phyloP scores from a whole-genome alignment of 2,888 invertebrate species.

The Dioctria rufipes region DNA sequence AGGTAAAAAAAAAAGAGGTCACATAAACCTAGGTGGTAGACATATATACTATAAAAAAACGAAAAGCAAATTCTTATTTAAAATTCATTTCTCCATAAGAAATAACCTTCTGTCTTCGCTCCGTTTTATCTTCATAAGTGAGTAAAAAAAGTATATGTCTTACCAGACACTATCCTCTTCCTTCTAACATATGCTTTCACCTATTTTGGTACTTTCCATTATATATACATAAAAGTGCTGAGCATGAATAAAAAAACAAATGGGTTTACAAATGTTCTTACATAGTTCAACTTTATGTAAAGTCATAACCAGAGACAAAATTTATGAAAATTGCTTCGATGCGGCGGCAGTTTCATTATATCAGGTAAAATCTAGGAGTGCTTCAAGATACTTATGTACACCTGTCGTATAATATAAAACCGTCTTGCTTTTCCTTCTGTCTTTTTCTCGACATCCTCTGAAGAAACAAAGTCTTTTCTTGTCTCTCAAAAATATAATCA shows the following conservation, averaged over 20 bases:
- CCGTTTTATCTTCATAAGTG: too few relatives aligned
- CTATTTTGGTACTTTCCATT: background rate
- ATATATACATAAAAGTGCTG: background rate
- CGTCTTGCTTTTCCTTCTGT: background rate
- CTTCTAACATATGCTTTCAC: background rate
- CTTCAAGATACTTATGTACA: conserved; percentile 28
- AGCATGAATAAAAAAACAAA: background rate
- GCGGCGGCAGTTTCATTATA: background rate
- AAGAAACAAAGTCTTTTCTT: background rate
- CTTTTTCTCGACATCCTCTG: background rate
- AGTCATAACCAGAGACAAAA: background rate
- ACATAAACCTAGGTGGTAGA: too few relatives aligned
- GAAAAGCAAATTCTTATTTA: too few relatives aligned
- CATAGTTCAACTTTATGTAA: conserved; percentile 17
- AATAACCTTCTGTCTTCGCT: too few relatives aligned
- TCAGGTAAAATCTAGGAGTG: background rate
- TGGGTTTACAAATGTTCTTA: background rate
- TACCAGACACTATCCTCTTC: too few relatives aligned
- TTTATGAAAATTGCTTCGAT: conserved; percentile 12
- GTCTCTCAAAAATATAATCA: conserved; percentile 1
- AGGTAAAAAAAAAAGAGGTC: too few relatives aligned
- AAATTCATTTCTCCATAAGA: too few relatives aligned
- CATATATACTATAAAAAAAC: too few relatives aligned
- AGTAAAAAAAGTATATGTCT: too few relatives aligned
- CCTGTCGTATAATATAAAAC: conserved; percentile 25